A percentile compares a stretch with the other conserved stretches of the same genome.
phyloP scores from a whole-genome alignment of 2,113 vertebrate species.

The Brachyhypopomus occidentalis region DNA sequence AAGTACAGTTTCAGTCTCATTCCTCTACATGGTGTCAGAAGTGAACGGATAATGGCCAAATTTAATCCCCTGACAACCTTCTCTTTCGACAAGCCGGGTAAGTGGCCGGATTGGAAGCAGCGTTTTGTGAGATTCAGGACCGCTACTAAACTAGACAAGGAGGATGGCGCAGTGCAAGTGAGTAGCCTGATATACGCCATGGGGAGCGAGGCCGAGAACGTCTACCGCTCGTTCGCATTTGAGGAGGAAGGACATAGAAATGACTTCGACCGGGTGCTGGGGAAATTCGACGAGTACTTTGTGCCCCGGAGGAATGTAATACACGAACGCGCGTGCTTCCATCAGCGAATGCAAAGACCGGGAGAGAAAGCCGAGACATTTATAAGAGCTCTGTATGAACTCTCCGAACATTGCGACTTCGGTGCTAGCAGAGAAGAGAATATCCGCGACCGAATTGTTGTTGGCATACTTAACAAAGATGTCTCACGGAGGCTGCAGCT shows the following conservation, averaged over 20 bases:
- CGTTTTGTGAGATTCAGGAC: no score
- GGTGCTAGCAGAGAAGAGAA: not conserved
- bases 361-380: conserved; percentile 6
- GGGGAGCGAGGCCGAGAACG: conserved; percentile 20
- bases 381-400: not conserved
- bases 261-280: no score
- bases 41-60: no score
- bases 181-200: conserved; percentile 18
- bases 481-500: conserved; percentile 36
- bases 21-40: no score
- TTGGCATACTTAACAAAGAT: conserved; percentile 28
- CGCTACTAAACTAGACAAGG: no score
- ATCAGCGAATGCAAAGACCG: not conserved
- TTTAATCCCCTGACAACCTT: no score
- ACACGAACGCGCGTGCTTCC: not conserved
- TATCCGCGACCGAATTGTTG: conserved; percentile 5
- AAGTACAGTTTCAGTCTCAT: no score
- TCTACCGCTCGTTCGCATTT: conserved; percentile 1
- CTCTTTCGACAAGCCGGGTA: no score
- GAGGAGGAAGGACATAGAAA: not conserved
- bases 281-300: no score
- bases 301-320: no score
- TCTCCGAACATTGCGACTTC: not conserved
- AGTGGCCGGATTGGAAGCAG: no score
- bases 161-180: no score